phyloP scores from a whole-genome alignment of 2,113 vertebrate genomes.

The Cinclus cinclus region DNA sequence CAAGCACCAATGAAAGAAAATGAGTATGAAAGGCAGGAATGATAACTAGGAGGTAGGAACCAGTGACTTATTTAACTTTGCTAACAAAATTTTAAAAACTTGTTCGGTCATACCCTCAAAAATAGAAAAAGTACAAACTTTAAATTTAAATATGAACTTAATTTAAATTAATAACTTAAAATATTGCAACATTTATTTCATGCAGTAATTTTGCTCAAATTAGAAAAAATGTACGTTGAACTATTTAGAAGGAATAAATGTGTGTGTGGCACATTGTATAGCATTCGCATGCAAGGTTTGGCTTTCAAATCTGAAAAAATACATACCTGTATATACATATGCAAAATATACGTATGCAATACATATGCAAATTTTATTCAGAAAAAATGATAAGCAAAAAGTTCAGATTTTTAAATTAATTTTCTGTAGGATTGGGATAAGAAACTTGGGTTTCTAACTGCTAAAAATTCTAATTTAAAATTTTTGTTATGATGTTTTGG shows the following conservation, averaged over 20 bases:
- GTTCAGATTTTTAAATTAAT: background rate
- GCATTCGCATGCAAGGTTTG: rapidly evolving
- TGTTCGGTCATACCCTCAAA: background rate
- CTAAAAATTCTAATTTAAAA: background rate
- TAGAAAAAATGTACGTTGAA: background rate
- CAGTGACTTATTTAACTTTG: background rate
- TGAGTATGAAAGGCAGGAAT: background rate
- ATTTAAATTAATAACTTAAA: background rate
- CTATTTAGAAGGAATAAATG: background rate
- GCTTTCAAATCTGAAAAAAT: background rate
- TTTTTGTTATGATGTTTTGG: background rate
- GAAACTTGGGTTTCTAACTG: background rate
- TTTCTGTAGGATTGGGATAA: background rate
- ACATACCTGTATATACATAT: background rate
- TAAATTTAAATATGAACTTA: background rate
- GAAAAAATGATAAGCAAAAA: background rate
- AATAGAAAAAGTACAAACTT: background rate
- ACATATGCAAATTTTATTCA: background rate
- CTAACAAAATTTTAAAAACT: background rate
- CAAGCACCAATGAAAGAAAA: slow-evolving; percentile 3
- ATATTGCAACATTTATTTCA: background rate
- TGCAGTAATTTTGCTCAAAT: background rate
- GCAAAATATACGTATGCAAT: background rate
- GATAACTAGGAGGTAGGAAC: background rate
- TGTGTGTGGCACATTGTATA: background rate